These are phyloP conservation scores for Jacana jacana DNA, from an alignment of 2,113 vertebrate species.

Conservation along the genomic window DNA sequence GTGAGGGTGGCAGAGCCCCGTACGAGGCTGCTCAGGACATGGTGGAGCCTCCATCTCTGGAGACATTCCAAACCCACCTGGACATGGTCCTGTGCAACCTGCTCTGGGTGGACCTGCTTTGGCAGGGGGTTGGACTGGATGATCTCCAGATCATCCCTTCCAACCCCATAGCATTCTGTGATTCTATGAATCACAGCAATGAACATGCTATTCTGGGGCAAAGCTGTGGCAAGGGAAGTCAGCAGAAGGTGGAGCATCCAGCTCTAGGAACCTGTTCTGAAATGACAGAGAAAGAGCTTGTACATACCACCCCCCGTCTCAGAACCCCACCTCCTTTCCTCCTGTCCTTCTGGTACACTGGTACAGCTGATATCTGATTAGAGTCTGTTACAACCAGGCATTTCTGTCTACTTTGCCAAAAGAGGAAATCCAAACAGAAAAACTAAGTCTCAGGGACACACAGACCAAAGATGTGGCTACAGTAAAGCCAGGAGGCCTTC, in stretches of 20 bases:
- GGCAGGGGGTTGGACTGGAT: too few species aligned
- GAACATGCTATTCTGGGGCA: background rate
- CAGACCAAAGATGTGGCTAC: background rate
- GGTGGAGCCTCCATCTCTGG: too few species aligned
- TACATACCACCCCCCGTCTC: fast-evolving
- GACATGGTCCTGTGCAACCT: too few species aligned
- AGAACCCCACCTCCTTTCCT: background rate
- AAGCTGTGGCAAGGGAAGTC: background rate
- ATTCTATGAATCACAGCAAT: background rate
- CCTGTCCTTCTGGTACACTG: background rate
- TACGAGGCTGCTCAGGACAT: too few species aligned
- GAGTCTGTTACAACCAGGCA: background rate
- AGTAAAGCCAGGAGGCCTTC: background rate
- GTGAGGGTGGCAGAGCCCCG: too few species aligned
- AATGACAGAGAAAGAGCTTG: background rate
- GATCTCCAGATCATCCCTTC: too few species aligned
- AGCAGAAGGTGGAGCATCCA: background rate
- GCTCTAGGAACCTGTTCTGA: background rate
- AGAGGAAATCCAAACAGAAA: background rate
- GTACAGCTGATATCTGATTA: background rate
- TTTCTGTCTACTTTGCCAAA: background rate
- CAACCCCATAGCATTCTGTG: too few species aligned
- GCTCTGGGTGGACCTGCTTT: too few species aligned
- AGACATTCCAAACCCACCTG: too few species aligned
- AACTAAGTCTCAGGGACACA: background rate